Evolutionary conservation across 2,797 vertebrate species (phyloP).

Genomic region (Syngnathus acus): DNA sequence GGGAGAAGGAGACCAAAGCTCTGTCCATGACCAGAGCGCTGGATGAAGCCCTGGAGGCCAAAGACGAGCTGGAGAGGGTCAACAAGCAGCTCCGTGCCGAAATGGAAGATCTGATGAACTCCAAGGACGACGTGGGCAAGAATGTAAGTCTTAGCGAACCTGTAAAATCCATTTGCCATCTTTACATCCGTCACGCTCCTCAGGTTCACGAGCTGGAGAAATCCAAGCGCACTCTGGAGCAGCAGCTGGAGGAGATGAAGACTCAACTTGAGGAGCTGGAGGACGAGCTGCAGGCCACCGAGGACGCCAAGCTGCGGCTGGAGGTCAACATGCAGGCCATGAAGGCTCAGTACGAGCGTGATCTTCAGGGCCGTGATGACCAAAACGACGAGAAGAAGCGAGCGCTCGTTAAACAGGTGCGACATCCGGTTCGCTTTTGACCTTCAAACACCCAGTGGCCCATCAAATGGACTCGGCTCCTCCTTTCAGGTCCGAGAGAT

Average conservation of each 20-base stretch:
- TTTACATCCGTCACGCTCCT: not conserved
- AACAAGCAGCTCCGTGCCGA: conserved; percentile 91
- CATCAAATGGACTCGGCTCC: not conserved
- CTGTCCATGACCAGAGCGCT: conserved; percentile 87
- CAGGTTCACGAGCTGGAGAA: conserved; percentile 97
- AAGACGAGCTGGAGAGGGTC: conserved; percentile 88
- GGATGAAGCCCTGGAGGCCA: conserved; percentile 89
- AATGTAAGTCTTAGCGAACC: conserved; percentile 73
- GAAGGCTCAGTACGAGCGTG: conserved; percentile 92
- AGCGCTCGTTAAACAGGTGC: conserved; percentile 86
- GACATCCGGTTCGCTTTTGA: not conserved
- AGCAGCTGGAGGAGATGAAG: conserved; percentile 96
- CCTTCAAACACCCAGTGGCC: not conserved
- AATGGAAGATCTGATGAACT: conserved; percentile 98
- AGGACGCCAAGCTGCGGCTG: conserved; percentile 92
- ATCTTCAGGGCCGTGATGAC: conserved; percentile 88
- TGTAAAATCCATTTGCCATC: no score
- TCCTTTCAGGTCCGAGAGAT: conserved; percentile 85
- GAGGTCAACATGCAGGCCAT: conserved; percentile 99
- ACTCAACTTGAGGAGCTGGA: conserved; percentile 95
- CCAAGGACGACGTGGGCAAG: conserved; percentile 97
- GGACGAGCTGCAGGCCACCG: conserved; percentile 93
- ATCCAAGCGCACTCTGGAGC: conserved; percentile 87
- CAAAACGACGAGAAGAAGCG: conserved; percentile 94
- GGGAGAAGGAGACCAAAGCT: conserved; percentile 96